These are phyloP conservation scores for Scolopax bukidnonensis DNA, from an alignment of 2,797 vertebrate species.

Conservation along the genomic window DNA sequence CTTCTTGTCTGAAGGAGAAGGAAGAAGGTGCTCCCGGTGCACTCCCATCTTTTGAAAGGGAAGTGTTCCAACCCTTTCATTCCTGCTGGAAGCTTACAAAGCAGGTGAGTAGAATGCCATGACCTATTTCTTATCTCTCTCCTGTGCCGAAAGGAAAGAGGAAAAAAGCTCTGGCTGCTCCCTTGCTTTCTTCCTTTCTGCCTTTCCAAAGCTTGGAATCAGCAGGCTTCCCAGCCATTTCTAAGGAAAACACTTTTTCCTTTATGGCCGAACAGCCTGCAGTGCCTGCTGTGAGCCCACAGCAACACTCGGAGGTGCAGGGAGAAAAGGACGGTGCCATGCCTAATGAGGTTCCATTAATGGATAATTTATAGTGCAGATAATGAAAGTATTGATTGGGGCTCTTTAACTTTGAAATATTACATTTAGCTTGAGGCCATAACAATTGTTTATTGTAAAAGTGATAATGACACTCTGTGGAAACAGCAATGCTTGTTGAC, in stretches of 20 bases:
- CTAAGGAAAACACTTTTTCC: not conserved
- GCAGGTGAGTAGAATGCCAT: not conserved
- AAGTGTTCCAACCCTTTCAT: not conserved
- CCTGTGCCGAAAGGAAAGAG: not conserved
- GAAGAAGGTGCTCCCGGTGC: not conserved
- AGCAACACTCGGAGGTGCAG: not conserved
- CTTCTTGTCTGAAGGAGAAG: not conserved
- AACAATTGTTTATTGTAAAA: not conserved
- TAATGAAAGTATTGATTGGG: slow-evolving; percentile 56
- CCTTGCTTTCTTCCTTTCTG: not conserved
- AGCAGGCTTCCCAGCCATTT: rapidly evolving
- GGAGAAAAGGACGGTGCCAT: not conserved
- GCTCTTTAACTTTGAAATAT: slow-evolving; percentile 32
- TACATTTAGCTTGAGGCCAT: slow-evolving; percentile 9
- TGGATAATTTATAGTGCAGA: slow-evolving; percentile 45
- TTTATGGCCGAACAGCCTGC: not conserved
- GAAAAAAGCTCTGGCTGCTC: not conserved
- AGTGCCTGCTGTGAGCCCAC: not conserved
- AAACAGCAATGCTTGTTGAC: not conserved
- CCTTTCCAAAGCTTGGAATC: not conserved
- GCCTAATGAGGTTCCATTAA: slow-evolving; percentile 53
- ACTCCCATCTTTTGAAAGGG: not conserved
- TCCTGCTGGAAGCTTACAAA: not conserved
- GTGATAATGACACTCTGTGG: not conserved
- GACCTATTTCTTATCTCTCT: not conserved